Base-by-base conservation (phyloP, 1,140 invertebrate genomes). In the Agraylea sexmaculata region DNA sequence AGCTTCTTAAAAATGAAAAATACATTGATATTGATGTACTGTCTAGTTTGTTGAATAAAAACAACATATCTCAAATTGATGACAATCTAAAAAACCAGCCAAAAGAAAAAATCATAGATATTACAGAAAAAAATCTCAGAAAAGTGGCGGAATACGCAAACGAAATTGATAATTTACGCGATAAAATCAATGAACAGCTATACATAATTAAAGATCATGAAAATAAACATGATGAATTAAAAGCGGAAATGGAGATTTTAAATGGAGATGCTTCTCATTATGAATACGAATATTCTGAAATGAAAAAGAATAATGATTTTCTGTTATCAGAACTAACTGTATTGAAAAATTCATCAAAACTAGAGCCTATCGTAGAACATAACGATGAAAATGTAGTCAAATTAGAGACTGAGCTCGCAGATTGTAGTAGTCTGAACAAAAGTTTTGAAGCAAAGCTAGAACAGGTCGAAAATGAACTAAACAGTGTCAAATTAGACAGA, bases 221-320 rank as follows among this genome's bases (percentile, higher is more conserved):
- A 49, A 51, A 54, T 2, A 60, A 62, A 53, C 58, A 66, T 42
- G 60, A 66, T 42, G 65, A 68, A 38, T 48, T 68, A 19, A 59
- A 58, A 3, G 56, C 60, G 20, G 71, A 74, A 53, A 72, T 70
- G 52, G 70, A 71, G 51, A 70, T 70, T 20, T 51, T 73, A 1
- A 68, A 70, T 40, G 64, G 68, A 19, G 71, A 74, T 51, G 61
- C 73, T 20, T 62, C 66, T 39, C 70, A 77, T 50, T 72, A 68
- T 34, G 71, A 77, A 47, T 56, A 68, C n/a, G 74, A 78, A 55
- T 66, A 74, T 37, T 66, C 64, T 28, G 71, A 77, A 57, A 66
- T 77, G 53, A 74, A 74, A 51, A 74, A 75, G 49, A 78, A 77
- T 53, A 78, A 78, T 50, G 75, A 77, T 51, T 62, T 74, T 43